Base-by-base conservation (phyloP, 92 coral and sea anemone genomes). In the Pocillopora grandis region DNA sequence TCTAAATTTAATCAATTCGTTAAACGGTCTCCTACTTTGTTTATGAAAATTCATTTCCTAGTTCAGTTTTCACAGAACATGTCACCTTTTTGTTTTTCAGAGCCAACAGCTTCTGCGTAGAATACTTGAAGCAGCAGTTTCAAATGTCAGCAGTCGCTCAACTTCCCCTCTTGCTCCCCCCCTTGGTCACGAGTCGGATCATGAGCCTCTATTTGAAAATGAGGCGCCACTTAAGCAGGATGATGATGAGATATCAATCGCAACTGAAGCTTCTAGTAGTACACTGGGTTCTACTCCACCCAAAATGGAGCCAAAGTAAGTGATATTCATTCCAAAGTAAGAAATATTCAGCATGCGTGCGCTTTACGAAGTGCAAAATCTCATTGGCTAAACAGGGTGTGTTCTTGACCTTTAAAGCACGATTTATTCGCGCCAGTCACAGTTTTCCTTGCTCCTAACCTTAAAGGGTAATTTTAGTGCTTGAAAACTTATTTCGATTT, bases 201-300 rank as follows among this genome's bases (percentile, higher is more conserved):
- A 73, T 49, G 80, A 63, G 79, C 79, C 86, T 63, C 86, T 58
- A 56, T 27, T 83, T 64, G 72, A 83, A 64, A 23, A 11, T 56
- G 86, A 83, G 74, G 86, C 58, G 17, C 58, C 80, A 9, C 10
- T 11, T 55, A 75, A 83, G 1, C 75, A 70, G 18, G 78, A 55
- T 12, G 56, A 37, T 55, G 86, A 83, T 31, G 71, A 83, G 2
- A 58, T 74, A 62, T 83, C 86, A 18, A 33, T 83, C 13, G 86
- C 58, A 23, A 83, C 80, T 73, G 80, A 42, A n/a, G 74, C 61
- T 31, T 83, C 86, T 10, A 83, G 80, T 55, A 83, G 86, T 18
- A 87, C 93, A 15, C 76, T 90, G 18, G 93, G 91, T 21, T 90
- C 93, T 21, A 87, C 93, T 18, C 91, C 93, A 0, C 93, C 93